Evolutionary conservation across 1,140 invertebrate species (phyloP).

Genomic region (Plodia interpunctella): DNA sequence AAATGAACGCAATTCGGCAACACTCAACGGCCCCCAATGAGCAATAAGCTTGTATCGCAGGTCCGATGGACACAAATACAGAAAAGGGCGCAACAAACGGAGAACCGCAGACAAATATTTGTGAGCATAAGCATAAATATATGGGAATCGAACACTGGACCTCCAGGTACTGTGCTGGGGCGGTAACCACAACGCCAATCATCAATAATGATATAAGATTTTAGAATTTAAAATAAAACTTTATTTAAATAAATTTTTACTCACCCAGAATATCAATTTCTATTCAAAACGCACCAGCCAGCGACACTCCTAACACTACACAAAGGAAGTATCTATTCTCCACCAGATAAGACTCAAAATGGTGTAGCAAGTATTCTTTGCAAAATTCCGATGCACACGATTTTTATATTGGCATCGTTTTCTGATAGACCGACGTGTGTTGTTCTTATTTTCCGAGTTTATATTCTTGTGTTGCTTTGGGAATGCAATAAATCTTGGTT

Average conservation of each 20-base stretch:
- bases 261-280: not conserved
- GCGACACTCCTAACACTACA: not conserved
- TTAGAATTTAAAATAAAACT: too few relatives aligned
- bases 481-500: not conserved
- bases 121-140: too few relatives aligned
- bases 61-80: too few relatives aligned
- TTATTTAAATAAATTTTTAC: not conserved
- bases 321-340: not conserved
- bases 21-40: too few relatives aligned
- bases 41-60: too few relatives aligned
- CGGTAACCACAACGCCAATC: too few relatives aligned
- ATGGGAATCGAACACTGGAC: too few relatives aligned
- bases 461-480: not conserved
- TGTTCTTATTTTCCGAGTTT: not conserved
- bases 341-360: not conserved
- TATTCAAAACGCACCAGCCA: not conserved
- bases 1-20: too few relatives aligned
- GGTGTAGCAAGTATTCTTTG: not conserved
- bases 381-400: not conserved
- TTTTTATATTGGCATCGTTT: conserved; percentile 5
- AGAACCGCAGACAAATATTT: not conserved
- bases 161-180: too few relatives aligned
- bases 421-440: not conserved
- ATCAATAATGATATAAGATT: too few relatives aligned
- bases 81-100: too few relatives aligned